Evolutionary conservation across 2,888 invertebrate genomes (phyloP).

Genomic region (Pycnomerus fuliginosus): DNA sequence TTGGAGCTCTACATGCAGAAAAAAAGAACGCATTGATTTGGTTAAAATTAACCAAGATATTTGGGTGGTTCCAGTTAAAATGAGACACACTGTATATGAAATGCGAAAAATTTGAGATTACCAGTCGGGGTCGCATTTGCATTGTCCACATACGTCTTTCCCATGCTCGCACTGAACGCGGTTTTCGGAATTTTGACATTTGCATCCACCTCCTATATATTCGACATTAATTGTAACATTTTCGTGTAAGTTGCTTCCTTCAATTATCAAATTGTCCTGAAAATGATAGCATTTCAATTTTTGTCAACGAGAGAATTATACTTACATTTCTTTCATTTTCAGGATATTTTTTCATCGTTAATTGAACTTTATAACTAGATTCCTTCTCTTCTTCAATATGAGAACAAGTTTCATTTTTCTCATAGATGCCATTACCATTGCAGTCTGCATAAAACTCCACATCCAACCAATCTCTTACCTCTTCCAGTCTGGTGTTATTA

Average conservation of each 20-base stretch:
- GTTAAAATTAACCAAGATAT: too few relatives aligned
- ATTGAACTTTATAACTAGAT: slow-evolving; percentile 63
- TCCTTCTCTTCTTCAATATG: slow-evolving; percentile 63
- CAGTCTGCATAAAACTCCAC: slow-evolving; percentile 74
- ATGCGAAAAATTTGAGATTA: slow-evolving; percentile 44
- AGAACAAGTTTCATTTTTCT: slow-evolving; percentile 57
- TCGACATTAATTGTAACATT: slow-evolving; percentile 69
- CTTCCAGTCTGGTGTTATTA: slow-evolving; percentile 60
- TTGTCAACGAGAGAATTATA: too few relatives aligned
- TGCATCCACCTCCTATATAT: slow-evolving; percentile 34
- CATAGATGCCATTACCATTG: slow-evolving; percentile 49
- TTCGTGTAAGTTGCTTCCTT: slow-evolving; percentile 75
- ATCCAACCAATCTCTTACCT: too few relatives aligned
- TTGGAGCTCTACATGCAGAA: too few relatives aligned
- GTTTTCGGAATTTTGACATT: slow-evolving; percentile 63
- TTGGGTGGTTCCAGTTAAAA: too few relatives aligned
- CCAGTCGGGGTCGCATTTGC: slow-evolving; percentile 65
- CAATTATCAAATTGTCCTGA: slow-evolving; percentile 60
- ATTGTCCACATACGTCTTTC: slow-evolving; percentile 55
- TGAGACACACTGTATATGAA: too few relatives aligned
- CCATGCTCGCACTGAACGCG: slow-evolving; percentile 55
- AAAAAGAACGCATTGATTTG: too few relatives aligned
- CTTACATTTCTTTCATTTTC: neutral
- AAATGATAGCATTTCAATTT: too few relatives aligned
- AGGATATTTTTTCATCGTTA: slow-evolving; percentile 56